These are phyloP conservation scores for Sarcophaga peregrina DNA, from an alignment of 1,140 invertebrate species.

Conservation along the genomic window DNA sequence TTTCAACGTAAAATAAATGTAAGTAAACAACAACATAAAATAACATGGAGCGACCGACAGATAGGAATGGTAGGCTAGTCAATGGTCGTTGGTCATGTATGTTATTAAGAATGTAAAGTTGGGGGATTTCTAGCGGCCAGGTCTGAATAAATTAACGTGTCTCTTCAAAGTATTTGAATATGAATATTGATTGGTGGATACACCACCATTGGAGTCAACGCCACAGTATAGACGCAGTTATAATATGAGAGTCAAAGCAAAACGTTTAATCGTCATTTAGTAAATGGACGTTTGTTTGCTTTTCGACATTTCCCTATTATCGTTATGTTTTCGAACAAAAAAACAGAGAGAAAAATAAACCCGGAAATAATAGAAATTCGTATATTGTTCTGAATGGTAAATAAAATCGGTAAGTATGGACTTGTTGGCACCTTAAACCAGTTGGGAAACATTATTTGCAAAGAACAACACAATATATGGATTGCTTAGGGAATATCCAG, in stretches of 20 bases:
- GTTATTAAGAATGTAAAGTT: not conserved
- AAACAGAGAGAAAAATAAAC: too few relatives aligned
- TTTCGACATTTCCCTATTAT: not conserved
- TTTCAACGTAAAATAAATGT: not conserved
- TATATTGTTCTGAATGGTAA: too few relatives aligned
- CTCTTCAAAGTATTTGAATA: not conserved
- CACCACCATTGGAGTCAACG: not conserved
- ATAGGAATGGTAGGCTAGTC: too few relatives aligned
- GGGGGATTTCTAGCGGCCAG: not conserved
- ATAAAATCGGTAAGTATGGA: too few relatives aligned
- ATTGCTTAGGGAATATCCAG: too few relatives aligned
- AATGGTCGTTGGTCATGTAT: not conserved
- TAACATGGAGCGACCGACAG: not conserved
- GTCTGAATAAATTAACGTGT: conserved; percentile 8
- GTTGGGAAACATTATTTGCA: too few relatives aligned
- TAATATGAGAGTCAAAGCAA: not conserved
- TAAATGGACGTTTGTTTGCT: conserved; percentile 10
- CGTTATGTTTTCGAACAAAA: not conserved
- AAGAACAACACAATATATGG: too few relatives aligned
- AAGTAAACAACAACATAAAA: not conserved
- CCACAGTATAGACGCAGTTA: not conserved
- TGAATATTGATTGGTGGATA: conserved; percentile 1
- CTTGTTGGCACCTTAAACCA: too few relatives aligned
- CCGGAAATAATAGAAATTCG: too few relatives aligned
- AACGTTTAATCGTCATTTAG: conserved; percentile 5